Evolutionary conservation across 2,888 invertebrate species (phyloP).

Genomic region (Parasteatoda lunata): DNA sequence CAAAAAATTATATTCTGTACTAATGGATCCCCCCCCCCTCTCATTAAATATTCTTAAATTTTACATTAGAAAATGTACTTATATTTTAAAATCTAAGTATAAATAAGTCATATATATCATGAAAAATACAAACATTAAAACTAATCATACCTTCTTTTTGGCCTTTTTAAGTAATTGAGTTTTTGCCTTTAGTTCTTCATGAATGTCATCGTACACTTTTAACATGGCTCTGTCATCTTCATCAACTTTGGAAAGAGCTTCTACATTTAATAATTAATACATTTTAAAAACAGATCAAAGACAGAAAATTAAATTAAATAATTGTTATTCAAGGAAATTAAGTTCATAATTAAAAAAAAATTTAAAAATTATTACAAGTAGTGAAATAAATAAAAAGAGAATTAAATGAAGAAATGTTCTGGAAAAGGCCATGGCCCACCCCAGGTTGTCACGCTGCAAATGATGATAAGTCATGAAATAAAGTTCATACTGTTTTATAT

Average conservation of each 20-base stretch:
- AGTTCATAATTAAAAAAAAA: neutral
- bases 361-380: neutral
- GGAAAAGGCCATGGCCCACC: neutral
- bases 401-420: neutral
- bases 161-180: constrained; percentile 81
- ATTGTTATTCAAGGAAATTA: neutral
- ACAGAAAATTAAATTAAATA: neutral
- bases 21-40: too few relatives aligned
- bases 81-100: too few relatives aligned
- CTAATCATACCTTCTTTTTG: constrained; percentile 78
- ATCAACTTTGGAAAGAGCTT: constrained; percentile 78
- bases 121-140: neutral
- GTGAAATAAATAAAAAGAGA: neutral
- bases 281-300: neutral
- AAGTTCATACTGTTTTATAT: too few relatives aligned
- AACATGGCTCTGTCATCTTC: constrained; percentile 82
- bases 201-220: constrained; percentile 84
- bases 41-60: too few relatives aligned
- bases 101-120: neutral
- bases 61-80: too few relatives aligned
- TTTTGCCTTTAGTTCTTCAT: constrained; percentile 84
- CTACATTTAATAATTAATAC: constrained; percentile 70
- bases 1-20: too few relatives aligned
- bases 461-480: too few relatives aligned
- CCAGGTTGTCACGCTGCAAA: too few relatives aligned